Evolutionary conservation across 2,888 invertebrate genomes (phyloP).

Genomic region (Abscondita cerata): DNA sequence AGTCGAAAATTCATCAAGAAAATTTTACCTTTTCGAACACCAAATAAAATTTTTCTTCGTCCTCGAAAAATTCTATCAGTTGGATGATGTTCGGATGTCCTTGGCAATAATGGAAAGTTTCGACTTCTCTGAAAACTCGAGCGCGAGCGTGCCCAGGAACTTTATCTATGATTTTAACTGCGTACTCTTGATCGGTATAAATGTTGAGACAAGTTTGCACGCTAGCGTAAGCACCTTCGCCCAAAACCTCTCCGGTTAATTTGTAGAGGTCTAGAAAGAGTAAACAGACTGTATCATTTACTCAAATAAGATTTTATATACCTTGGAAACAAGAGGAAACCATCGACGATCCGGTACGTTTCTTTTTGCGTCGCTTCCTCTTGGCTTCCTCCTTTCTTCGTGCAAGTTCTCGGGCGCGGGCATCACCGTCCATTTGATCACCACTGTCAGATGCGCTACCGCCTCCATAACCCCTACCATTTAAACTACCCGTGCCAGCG

Average conservation of each 20-base stretch:
- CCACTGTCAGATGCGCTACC: slow-evolving; percentile 62
- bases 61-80: slow-evolving; percentile 96
- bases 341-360: slow-evolving; percentile 86
- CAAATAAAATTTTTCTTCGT: slow-evolving; percentile 95
- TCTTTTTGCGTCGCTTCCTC: slow-evolving; percentile 87
- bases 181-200: slow-evolving; percentile 92
- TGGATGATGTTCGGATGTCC: slow-evolving; percentile 98
- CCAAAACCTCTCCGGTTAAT: slow-evolving; percentile 93
- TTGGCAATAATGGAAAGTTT: slow-evolving; percentile 98
- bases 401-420: slow-evolving; percentile 70
- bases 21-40: slow-evolving; percentile 89
- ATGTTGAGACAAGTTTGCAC: slow-evolving; percentile 93
- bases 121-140: slow-evolving; percentile 96
- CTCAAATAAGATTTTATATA: no score
- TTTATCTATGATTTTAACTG: slow-evolving; percentile 97
- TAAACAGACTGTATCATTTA: no score
- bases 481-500: slow-evolving; percentile 62
- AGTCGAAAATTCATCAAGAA: background rate
- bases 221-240: slow-evolving; percentile 96
- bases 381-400: slow-evolving; percentile 88
- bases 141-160: slow-evolving; percentile 93
- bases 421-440: slow-evolving; percentile 64
- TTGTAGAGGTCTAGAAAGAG: slow-evolving; percentile 96
- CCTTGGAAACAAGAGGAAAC: slow-evolving; percentile 93
- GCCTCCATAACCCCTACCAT: slow-evolving; percentile 50